Percentiles rank a stretch among this genome's conserved stretches.
These are phyloP conservation scores for Anneissia japonica DNA, from an alignment of 35 echinoderm and acorn worm genomes.

Conservation along the genomic window DNA sequence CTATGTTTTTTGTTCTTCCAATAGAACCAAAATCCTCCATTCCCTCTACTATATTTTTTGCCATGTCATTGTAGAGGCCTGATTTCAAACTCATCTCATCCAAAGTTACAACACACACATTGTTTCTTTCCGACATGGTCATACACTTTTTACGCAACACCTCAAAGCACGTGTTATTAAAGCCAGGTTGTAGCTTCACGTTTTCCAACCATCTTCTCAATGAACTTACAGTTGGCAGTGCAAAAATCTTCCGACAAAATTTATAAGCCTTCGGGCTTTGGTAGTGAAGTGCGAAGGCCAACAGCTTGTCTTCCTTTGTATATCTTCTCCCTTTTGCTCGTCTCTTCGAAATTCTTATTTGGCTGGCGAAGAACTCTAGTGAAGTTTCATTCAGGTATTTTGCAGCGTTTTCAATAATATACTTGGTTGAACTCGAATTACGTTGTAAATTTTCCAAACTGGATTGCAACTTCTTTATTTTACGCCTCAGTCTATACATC, in stretches of 20 bases:
- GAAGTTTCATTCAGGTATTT: not conserved
- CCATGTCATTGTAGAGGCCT: conserved; percentile 9
- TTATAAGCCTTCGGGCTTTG: conserved; percentile 10
- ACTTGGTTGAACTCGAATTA: not conserved
- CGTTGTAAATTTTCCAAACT: not conserved
- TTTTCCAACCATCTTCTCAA: conserved; percentile 16
- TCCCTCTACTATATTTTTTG: conserved; percentile 16
- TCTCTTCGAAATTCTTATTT: conserved; percentile 4
- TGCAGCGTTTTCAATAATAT: not conserved
- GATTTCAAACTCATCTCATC: conserved; percentile 29
- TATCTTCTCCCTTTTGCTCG: not conserved
- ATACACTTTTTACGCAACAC: not conserved
- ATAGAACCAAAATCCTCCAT: conserved; percentile 5
- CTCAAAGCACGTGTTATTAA: conserved; percentile 19
- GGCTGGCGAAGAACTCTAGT: conserved; percentile 17
- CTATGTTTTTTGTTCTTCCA: conserved; percentile 6
- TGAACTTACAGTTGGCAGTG: not conserved
- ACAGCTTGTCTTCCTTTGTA: too few species aligned
- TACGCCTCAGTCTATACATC: not conserved
- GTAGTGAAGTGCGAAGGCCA: conserved; percentile 22
- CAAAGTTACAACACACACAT: not conserved
- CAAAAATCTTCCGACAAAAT: conserved; percentile 13
- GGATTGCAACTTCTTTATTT: not conserved
- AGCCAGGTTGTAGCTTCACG: not conserved
- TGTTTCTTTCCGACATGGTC: conserved; percentile 1